These are phyloP conservation scores for Empidonax alnorum DNA, from an alignment of 2,113 vertebrate genomes.

Conservation along the genomic window DNA sequence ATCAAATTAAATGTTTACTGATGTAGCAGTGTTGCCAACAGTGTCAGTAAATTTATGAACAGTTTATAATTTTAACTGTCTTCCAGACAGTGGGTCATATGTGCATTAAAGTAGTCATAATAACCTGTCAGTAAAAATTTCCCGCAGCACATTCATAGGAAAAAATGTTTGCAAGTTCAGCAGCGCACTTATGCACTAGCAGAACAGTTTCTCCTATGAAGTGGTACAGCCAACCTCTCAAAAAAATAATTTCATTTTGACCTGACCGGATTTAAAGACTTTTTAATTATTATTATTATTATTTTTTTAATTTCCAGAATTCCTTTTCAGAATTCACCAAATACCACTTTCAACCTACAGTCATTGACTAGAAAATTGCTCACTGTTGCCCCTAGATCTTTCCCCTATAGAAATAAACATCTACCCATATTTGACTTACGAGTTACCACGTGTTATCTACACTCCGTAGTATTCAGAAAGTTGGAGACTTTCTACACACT, in stretches of 20 bases:
- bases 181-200: not conserved
- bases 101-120: constrained; percentile 68
- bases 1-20: constrained; percentile 74
- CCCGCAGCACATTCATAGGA: constrained; percentile 38
- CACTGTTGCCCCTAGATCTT: not conserved
- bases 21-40: constrained; percentile 1
- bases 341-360: not conserved
- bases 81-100: constrained; percentile 64
- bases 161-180: constrained; percentile 31
- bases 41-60: constrained; percentile 66
- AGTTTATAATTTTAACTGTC: constrained; percentile 69
- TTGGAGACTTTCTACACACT: not conserved
- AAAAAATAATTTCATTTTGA: not conserved
- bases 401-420: not conserved
- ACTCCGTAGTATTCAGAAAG: not conserved
- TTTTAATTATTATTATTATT: not conserved
- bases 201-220: constrained; percentile 27
- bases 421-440: not conserved
- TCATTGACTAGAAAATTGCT: not conserved
- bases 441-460: not conserved
- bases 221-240: not conserved
- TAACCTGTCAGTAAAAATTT: constrained; percentile 74
- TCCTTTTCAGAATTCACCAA: not conserved
- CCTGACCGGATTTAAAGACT: not conserved
- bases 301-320: not conserved